These are phyloP conservation scores for Gavialis gangeticus DNA, from an alignment of 2,113 vertebrate genomes.

Conservation along the genomic window DNA sequence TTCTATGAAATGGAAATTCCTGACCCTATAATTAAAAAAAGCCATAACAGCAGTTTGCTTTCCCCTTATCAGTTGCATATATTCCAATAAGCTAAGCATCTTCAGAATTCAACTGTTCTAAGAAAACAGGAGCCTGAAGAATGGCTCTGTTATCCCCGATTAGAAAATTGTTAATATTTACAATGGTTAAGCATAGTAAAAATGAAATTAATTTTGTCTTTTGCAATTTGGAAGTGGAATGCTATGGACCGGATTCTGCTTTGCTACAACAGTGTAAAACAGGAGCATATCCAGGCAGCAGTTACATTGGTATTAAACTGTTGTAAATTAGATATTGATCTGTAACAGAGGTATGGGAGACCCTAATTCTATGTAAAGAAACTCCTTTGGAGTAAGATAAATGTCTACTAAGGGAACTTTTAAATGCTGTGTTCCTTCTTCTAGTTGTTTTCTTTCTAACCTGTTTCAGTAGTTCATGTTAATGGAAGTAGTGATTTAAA, in stretches of 20 bases:
- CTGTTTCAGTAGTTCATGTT: background rate
- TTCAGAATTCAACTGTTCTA: constrained; percentile 44
- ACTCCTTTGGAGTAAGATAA: background rate
- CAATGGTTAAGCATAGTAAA: background rate
- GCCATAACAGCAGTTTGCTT: constrained; percentile 19
- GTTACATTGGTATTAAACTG: background rate
- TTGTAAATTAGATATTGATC: background rate
- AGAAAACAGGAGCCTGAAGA: constrained; percentile 54
- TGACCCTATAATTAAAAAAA: constrained; percentile 57
- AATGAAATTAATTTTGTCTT: constrained; percentile 1
- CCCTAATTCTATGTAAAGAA: background rate
- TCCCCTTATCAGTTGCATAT: background rate
- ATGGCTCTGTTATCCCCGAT: constrained; percentile 38
- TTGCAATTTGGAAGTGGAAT: background rate
- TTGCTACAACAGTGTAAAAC: background rate
- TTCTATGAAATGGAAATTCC: constrained; percentile 40
- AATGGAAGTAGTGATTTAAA: background rate
- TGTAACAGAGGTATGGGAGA: no score
- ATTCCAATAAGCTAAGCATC: constrained; percentile 57
- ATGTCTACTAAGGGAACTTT: background rate
- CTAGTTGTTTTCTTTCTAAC: constrained; percentile 1
- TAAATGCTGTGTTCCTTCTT: constrained; percentile 28
- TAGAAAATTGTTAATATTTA: constrained; percentile 9
- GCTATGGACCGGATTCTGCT: background rate
- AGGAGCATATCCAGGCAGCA: background rate